Percentiles rank a stretch among this genome's conserved stretches.
Conservation (phyloP, 2,797 vertebrate species). For the Borostomias antarcticus region DNA sequence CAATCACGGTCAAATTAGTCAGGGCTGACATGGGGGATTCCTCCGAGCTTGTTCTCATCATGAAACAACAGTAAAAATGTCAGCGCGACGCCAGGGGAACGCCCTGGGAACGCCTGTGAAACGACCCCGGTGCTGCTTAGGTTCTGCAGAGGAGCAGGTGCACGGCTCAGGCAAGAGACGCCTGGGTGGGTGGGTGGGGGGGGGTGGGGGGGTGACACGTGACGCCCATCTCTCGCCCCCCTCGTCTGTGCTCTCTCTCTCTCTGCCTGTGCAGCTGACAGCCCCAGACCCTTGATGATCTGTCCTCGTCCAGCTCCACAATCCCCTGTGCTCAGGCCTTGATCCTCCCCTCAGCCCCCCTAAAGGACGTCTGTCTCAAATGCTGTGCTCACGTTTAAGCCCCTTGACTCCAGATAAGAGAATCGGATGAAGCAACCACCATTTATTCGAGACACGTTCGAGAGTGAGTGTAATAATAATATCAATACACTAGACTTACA, state of each 20-base stretch:
- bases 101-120: conserved; percentile 17
- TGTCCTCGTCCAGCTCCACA: conserved; percentile 66
- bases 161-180: conserved; percentile 4
- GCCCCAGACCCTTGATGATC: conserved; percentile 67
- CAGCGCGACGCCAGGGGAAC: conserved; percentile 6
- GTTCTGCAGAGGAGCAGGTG: conserved; percentile 33
- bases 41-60: conserved; percentile 28
- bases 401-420: conserved; percentile 39
- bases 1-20: conserved; percentile 69
- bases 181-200: no score
- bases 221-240: background rate
- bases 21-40: conserved; percentile 38
- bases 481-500: background rate
- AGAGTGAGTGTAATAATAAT: background rate
- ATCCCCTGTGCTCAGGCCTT: conserved; percentile 47
- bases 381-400: conserved; percentile 52
- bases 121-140: conserved; percentile 3
- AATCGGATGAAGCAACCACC: conserved; percentile 54
- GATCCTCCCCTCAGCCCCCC: conserved; percentile 16
- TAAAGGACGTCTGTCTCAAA: conserved; percentile 47
- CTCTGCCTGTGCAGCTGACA: conserved; percentile 72
- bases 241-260: conserved; percentile 20
- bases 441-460: conserved; percentile 30
- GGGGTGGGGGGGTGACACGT: no score
- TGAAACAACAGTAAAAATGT: conserved; percentile 21